Conservation (phyloP, 2,113 vertebrate species). For the Actenoides lindsayi region DNA sequence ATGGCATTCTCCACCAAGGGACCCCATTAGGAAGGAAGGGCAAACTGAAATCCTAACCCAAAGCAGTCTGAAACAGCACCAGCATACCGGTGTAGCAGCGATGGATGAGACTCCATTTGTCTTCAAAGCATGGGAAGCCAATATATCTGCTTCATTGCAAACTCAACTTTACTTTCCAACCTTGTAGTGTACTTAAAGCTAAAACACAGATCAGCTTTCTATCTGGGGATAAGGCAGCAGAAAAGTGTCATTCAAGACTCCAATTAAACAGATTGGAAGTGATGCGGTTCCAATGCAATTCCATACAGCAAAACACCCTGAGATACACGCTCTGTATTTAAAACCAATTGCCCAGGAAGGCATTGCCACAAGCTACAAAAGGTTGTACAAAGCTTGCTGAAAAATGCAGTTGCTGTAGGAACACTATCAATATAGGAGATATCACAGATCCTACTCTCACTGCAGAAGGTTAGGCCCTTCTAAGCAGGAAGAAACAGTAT, state of each 20-base stretch:
- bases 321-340: not conserved
- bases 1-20: conserved; percentile 74
- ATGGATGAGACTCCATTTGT: conserved; percentile 68
- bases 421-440: not conserved
- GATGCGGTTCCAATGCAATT: not conserved
- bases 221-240: not conserved
- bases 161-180: conserved; percentile 55
- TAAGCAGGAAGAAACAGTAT: conserved; percentile 32
- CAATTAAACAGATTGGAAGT: conserved; percentile 38
- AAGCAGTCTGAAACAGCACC: conserved; percentile 45
- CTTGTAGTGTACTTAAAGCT: conserved; percentile 44
- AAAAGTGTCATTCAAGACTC: conserved; percentile 13
- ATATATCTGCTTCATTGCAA: conserved; percentile 53
- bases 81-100: not conserved
- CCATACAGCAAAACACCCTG: not conserved
- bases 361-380: not conserved
- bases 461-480: conserved; percentile 5
- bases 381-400: not conserved
- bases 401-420: not conserved
- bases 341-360: conserved; percentile 14
- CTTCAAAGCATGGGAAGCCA: conserved; percentile 55
- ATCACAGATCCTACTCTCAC: not conserved
- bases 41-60: conserved; percentile 60
- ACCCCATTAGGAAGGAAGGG: conserved; percentile 77
- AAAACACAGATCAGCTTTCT: conserved; percentile 7